These are phyloP conservation scores for Tetropium fuscum DNA, from an alignment of 2,888 invertebrate genomes.

Conservation along the genomic window DNA sequence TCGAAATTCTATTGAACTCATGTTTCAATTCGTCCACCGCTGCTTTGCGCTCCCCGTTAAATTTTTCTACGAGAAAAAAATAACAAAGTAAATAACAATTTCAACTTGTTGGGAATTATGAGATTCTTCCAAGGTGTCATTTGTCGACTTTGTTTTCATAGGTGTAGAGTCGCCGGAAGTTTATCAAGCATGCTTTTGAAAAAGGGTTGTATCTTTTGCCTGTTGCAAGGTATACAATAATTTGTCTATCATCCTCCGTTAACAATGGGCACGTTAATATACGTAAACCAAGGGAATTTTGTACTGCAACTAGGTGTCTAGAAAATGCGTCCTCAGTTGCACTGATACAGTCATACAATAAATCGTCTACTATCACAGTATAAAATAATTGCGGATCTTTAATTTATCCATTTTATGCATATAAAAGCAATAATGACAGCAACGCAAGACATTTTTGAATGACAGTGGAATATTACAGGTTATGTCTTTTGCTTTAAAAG, in stretches of 20 bases:
- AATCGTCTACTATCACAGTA: neutral
- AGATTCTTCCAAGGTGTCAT: neutral
- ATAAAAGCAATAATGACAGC: too few relatives aligned
- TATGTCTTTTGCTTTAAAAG: too few relatives aligned
- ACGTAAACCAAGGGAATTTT: neutral
- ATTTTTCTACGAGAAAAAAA: neutral
- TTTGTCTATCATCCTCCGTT: slow-evolving; percentile 2
- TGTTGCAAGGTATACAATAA: neutral
- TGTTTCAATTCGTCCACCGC: neutral
- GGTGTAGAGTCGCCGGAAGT: too few relatives aligned
- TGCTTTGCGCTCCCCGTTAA: neutral
- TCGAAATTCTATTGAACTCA: slow-evolving; percentile 2
- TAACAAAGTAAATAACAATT: neutral
- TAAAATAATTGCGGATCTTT: slow-evolving; percentile 1
- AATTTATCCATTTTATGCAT: too few relatives aligned
- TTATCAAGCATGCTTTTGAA: slow-evolving; percentile 1
- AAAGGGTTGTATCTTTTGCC: slow-evolving; percentile 1
- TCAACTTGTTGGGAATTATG: neutral
- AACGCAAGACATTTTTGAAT: too few relatives aligned
- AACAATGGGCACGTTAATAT: slow-evolving; percentile 1
- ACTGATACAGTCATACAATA: neutral
- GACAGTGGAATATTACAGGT: too few relatives aligned
- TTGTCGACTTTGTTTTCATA: too few relatives aligned
- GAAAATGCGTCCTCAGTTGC: neutral
- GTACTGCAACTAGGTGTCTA: neutral